Evolutionary conservation across 2,888 invertebrate species (phyloP).

Genomic region (Callimorpha dominula): DNA sequence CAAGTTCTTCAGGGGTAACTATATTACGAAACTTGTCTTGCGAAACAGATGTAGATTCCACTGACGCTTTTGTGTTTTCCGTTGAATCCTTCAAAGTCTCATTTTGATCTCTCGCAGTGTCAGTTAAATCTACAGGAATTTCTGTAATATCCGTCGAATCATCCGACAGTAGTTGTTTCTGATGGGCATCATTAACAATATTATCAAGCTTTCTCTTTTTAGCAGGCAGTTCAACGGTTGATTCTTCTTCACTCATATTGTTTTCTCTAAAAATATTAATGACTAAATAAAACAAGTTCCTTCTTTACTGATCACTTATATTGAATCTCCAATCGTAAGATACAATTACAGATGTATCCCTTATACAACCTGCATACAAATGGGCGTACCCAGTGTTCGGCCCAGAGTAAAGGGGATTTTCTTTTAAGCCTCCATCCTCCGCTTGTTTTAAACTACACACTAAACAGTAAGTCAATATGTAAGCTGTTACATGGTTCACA

Average conservation of each 20-base stretch:
- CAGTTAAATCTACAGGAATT: neutral
- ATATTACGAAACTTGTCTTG: constrained; percentile 62
- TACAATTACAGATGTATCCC: no score
- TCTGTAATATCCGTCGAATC: neutral
- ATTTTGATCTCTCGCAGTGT: neutral
- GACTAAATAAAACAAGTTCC: neutral
- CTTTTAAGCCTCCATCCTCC: neutral
- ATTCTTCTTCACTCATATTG: constrained; percentile 54
- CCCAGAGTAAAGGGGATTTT: neutral
- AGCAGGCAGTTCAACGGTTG: constrained; percentile 48
- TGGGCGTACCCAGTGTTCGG: neutral
- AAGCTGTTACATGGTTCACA: no score
- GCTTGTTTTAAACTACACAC: neutral
- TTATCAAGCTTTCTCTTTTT: constrained; percentile 62
- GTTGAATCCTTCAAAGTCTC: neutral
- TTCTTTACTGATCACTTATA: neutral
- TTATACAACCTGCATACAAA: neutral
- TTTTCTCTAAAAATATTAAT: constrained; percentile 56
- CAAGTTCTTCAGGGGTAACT: constrained; percentile 69
- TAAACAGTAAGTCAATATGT: neutral
- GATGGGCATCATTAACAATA: constrained; percentile 8
- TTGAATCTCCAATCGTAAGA: neutral
- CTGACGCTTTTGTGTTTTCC: neutral
- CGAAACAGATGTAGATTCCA: constrained; percentile 24
- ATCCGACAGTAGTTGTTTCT: neutral